Conservation (phyloP, 1,140 invertebrate genomes). For the Plodia interpunctella region DNA sequence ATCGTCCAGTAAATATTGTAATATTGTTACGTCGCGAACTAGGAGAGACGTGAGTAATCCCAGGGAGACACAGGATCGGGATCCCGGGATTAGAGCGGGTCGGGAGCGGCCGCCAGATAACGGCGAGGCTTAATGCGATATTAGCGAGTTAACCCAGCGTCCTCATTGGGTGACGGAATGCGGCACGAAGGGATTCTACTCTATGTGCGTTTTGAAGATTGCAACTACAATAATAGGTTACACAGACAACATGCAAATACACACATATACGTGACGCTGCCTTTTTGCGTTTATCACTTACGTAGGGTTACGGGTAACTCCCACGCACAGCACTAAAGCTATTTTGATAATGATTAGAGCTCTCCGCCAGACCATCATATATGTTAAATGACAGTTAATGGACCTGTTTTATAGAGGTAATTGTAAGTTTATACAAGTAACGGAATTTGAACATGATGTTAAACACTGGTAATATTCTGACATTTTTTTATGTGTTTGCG, state of each 20-base stretch:
- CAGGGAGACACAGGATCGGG: conserved; percentile 30
- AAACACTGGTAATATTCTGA: too few relatives aligned
- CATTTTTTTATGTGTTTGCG: too few relatives aligned
- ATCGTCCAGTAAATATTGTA: conserved; percentile 24
- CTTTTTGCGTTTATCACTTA: too few relatives aligned
- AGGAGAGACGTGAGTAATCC: conserved; percentile 35
- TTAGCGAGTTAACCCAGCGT: conserved; percentile 42
- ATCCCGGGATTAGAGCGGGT: conserved; percentile 32
- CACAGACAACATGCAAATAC: too few relatives aligned
- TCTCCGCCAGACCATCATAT: conserved; percentile 18
- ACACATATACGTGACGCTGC: too few relatives aligned
- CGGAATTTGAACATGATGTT: too few relatives aligned
- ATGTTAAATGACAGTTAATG: conserved; percentile 19
- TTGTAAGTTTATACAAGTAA: neutral
- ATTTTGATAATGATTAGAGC: conserved; percentile 30
- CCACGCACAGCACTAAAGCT: conserved; percentile 25
- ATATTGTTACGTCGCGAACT: conserved; percentile 22
- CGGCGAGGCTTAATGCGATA: conserved; percentile 35
- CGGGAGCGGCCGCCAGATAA: conserved; percentile 32
- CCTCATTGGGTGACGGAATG: too few relatives aligned
- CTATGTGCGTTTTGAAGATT: too few relatives aligned
- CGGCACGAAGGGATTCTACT: too few relatives aligned
- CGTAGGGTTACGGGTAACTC: too few relatives aligned
- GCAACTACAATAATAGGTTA: too few relatives aligned
- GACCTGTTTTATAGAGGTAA: conserved; percentile 11